phyloP scores from a whole-genome alignment of 1,140 invertebrate genomes.

The Orchestia grillus region DNA sequence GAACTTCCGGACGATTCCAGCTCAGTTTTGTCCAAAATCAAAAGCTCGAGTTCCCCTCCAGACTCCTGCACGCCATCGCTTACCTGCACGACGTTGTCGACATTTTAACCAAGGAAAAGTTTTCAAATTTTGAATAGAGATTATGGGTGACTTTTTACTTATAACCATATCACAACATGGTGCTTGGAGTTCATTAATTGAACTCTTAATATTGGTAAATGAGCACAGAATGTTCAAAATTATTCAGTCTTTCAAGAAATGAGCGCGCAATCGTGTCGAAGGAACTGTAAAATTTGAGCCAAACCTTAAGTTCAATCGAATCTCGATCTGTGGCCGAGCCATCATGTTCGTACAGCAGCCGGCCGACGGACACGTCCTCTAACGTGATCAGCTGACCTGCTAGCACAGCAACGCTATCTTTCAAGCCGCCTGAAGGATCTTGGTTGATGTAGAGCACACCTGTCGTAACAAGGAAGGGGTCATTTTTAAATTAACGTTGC shows the following conservation, averaged over 20 bases:
- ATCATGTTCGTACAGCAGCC: slow-evolving; percentile 65
- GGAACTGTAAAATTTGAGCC: background rate
- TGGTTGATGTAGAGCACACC: slow-evolving; percentile 50
- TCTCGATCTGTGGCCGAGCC: slow-evolving; percentile 62
- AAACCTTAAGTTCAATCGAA: slow-evolving; percentile 66
- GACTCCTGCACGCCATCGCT: slow-evolving; percentile 67
- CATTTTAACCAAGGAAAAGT: background rate
- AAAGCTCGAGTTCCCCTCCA: slow-evolving; percentile 66
- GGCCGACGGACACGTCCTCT: slow-evolving; percentile 60
- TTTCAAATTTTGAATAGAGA: too few species aligned
- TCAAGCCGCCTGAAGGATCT: slow-evolving; percentile 50
- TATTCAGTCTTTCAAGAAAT: too few species aligned
- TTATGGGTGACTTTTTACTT: too few species aligned
- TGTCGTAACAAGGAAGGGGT: background rate
- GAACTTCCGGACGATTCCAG: background rate
- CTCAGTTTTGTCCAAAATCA: slow-evolving; percentile 58
- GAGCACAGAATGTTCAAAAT: too few species aligned
- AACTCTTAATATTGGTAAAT: too few species aligned
- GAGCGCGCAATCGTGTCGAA: too few species aligned
- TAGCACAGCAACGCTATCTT: slow-evolving; percentile 61
- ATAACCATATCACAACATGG: too few species aligned
- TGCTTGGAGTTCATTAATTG: too few species aligned
- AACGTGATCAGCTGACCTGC: slow-evolving; percentile 61
- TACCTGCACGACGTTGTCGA: slow-evolving; percentile 57
- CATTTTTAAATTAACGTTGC: background rate